phyloP scores from a whole-genome alignment of 2,888 invertebrate genomes.

The Acronicta aceris region DNA sequence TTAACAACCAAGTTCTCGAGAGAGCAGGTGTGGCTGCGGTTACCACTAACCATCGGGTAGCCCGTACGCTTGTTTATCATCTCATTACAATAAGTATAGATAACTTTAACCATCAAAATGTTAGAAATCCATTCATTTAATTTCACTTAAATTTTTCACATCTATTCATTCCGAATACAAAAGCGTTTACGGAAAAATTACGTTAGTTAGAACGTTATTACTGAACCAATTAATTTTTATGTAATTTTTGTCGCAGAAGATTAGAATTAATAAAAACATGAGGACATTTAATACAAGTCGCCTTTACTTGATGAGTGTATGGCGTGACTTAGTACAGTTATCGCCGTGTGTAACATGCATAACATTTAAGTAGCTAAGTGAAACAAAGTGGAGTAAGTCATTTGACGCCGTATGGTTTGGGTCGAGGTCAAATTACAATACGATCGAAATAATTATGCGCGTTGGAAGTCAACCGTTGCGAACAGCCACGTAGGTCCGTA shows the following conservation, averaged over 20 bases:
- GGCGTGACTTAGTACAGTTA: constrained; percentile 53
- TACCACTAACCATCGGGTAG: too few species aligned
- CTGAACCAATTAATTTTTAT: constrained; percentile 15
- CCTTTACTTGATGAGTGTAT: constrained; percentile 48
- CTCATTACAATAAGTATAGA: too few species aligned
- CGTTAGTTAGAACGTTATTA: background rate
- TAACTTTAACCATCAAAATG: too few species aligned
- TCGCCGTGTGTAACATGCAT: constrained; percentile 46
- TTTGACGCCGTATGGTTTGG: constrained; percentile 33
- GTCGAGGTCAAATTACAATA: constrained; percentile 31
- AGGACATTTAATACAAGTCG: constrained; percentile 41
- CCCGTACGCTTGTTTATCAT: too few species aligned
- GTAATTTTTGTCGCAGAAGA: constrained; percentile 20
- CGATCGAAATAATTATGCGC: too few species aligned
- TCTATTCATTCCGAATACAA: background rate
- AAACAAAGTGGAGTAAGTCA: constrained; percentile 47
- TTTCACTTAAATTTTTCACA: too few species aligned
- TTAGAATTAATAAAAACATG: constrained; percentile 44
- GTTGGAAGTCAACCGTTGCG: too few species aligned
- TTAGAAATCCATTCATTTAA: too few species aligned
- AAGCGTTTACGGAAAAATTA: background rate
- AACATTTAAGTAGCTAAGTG: constrained; percentile 53
- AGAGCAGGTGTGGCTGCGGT: too few species aligned
- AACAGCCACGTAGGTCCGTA: too few species aligned
- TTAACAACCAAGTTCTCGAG: too few species aligned